Base-by-base conservation (phyloP, 2,888 invertebrate species). In the Eupeodes latifasciatus region DNA sequence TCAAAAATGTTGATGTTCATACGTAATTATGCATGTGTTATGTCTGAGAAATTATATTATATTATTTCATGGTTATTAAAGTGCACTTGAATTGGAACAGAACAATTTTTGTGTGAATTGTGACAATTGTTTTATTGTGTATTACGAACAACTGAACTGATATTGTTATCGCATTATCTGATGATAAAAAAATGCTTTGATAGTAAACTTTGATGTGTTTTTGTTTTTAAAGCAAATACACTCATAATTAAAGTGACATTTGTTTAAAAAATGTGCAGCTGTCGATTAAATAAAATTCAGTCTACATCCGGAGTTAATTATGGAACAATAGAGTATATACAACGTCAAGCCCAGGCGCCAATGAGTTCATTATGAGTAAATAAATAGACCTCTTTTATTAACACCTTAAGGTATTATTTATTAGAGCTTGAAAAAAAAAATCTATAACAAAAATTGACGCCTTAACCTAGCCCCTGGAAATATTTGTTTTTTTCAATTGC, bases 61-160 rank as follows among this genome's bases (percentile, higher is more conserved):
- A 10, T 47, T 47, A 6, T 49, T 72, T 72, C 72, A 72, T 72
- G 72, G 72, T 72, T 59, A 49, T 27, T 14, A 7, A 2, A 14
- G 34, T 59, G n/a, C 47, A 72, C 47, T 72, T 72, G 72, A 51
- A 1, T 44, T 44, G 19, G 19, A 72, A 72, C n/a, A 47, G 9
- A 51, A 19, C 12, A 53, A 34, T 27, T 1, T 67, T 27, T 66
- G 0, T 14, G 9, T 14, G 19, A 40, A 44, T 55, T 40, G 7
- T 44, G n/a, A 34, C 5, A 67, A 5, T 51, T 11, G 5, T 69
- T 11, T 53, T 11, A 36, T 51, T 66, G 27, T 66, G 27, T 5
- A 34, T 6, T 34, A 6, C 14, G 14, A 11, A 51, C 12, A 12
- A 16, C 16, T 4, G 1, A 40, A 40, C 19, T 55, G 53, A 69